These are phyloP conservation scores for Procambarus virginalis DNA, from an alignment of 1,140 invertebrate species.

Conservation along the genomic window DNA sequence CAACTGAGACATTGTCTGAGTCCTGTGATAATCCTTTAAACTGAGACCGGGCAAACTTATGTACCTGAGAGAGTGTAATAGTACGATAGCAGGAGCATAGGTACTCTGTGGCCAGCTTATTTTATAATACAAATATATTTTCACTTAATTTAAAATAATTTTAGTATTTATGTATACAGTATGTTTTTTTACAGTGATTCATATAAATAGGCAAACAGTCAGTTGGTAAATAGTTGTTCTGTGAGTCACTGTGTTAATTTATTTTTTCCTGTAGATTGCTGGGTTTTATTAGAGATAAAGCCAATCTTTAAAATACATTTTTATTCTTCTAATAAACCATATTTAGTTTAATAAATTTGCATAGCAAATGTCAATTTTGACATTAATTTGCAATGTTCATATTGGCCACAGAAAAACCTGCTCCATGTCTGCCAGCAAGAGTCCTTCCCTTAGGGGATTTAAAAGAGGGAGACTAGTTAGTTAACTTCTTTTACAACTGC, in stretches of 20 bases:
- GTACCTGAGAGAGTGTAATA: conserved; percentile 68
- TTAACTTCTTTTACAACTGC: conserved; percentile 41
- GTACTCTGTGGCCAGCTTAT: conserved; percentile 37
- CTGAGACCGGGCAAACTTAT: conserved; percentile 64
- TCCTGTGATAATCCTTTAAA: conserved; percentile 62
- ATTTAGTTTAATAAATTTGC: too few species aligned
- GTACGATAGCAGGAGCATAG: conserved; percentile 60
- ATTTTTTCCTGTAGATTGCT: neutral
- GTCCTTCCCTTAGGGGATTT: conserved; percentile 25
- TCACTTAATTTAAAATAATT: neutral
- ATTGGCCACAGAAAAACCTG: conserved; percentile 36
- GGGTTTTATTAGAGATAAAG: neutral
- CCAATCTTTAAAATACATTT: neutral
- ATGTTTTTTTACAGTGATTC: neutral
- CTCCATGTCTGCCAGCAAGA: conserved; percentile 40
- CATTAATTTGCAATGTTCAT: neutral
- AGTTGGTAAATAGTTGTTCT: neutral
- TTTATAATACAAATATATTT: neutral
- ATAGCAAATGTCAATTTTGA: neutral
- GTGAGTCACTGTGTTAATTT: neutral
- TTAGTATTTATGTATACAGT: neutral
- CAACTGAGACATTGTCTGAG: conserved; percentile 65
- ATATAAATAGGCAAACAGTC: neutral
- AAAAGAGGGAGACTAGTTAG: conserved; percentile 38
- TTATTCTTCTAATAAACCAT: too few species aligned